Evolutionary conservation across 2,797 vertebrate species (phyloP), one percentile per base, ranked within the genome.

Genomic region (Pipistrellus pipistrellus): DNA sequence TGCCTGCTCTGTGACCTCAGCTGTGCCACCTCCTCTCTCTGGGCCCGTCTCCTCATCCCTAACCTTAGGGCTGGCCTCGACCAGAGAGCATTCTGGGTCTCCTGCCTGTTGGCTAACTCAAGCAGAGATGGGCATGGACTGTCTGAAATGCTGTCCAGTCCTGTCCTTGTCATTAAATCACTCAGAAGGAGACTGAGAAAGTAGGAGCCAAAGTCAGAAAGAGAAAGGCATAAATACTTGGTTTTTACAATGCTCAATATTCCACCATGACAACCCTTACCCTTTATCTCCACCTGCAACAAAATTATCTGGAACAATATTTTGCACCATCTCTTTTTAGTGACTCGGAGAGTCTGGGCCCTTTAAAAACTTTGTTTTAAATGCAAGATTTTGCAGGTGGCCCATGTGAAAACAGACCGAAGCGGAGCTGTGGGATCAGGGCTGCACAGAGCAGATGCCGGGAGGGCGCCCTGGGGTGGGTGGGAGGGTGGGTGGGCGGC

Each of bases 251-350:
- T 81, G 48, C 18, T 78, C 21, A 15, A 0, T 64, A 10, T 51
- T 73, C 41, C n/a, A 38, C 90, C 35, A 35, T 59, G 15, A 38
- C 18, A 81, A 9, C 20, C 21, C 27, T 64, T 73, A 57, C 25
- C 76, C 46, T 32, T 82, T 27, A 13, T 71, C 68, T 69, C 48
- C 20, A 57, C 17, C 53, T 57, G 12, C n/a, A 78, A 25, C 72
- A 94, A 12, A 90, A 94, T 51, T 77, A 55, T 20, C 78, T 96
- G 14, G n/a, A 59, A 51, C 3, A 44, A 3, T 91, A 78, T 91
- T 78, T 87, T 71, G 30, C 8, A 14, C 41, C 21, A 21, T 78
- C 38, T 69, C 72, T 41, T 87, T 93, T 35, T 80, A 59, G 72
- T 73, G 87, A 55, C 30, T 81, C 55, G 27, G 18, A 81, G 62